phyloP scores from a whole-genome alignment of 2,888 invertebrate genomes.

The Clanis bilineata region DNA sequence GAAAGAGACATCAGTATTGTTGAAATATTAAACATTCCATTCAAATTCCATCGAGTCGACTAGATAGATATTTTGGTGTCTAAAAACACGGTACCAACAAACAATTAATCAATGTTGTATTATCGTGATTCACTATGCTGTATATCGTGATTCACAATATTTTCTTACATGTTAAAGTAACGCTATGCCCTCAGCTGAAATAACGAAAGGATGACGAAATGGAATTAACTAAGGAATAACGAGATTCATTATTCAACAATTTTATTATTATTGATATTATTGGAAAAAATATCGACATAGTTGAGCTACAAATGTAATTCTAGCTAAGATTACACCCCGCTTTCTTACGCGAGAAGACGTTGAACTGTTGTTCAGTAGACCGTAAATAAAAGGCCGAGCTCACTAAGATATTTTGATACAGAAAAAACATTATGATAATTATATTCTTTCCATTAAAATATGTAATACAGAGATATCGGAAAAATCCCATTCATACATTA shows the following conservation, averaged over 20 bases:
- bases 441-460: background rate
- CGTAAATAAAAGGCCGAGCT: background rate
- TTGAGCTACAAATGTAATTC: background rate
- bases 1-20: too few species aligned
- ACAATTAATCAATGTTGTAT: background rate
- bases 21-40: too few species aligned
- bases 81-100: too few species aligned
- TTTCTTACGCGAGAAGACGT: constrained; percentile 8
- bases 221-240: background rate
- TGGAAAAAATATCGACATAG: background rate
- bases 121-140: background rate
- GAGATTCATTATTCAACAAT: background rate
- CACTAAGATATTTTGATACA: background rate
- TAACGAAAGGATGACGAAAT: background rate
- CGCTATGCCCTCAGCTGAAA: background rate
- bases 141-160: background rate
- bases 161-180: background rate
- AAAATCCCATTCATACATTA: background rate
- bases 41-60: too few species aligned
- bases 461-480: background rate
- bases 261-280: background rate
- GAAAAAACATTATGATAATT: background rate
- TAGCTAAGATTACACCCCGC: background rate
- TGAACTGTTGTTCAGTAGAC: constrained; percentile 10
- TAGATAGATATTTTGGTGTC: background rate